Percentiles rank a stretch among this genome's conserved stretches.
Evolutionary conservation across 53 echinoderm and acorn worm species (phyloP).

Genomic region (Glandiceps talaboti): DNA sequence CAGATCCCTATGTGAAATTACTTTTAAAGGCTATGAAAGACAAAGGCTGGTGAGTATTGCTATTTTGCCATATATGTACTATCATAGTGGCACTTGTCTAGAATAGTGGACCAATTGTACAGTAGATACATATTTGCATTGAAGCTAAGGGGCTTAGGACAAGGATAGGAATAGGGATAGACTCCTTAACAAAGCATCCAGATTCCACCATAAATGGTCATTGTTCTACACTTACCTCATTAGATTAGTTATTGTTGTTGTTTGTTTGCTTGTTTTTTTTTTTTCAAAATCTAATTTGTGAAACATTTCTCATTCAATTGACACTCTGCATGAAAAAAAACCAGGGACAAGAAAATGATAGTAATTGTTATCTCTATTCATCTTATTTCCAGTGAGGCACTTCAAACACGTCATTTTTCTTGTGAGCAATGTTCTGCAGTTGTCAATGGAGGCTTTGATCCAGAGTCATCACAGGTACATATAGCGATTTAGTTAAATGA

Average conservation of each 20-base stretch:
- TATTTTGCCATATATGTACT: no score
- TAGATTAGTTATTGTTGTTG: neutral
- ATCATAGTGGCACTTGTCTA: no score
- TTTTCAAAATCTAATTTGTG: neutral
- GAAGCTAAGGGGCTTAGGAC: no score
- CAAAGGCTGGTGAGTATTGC: slow-evolving; percentile 53
- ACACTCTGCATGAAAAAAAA: neutral
- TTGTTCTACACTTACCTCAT: no score
- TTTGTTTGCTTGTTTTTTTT: neutral
- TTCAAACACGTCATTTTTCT: slow-evolving; percentile 39
- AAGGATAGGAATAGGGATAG: no score
- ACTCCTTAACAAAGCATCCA: no score
- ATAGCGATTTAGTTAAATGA: no score
- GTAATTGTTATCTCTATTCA: no score
- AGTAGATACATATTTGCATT: no score
- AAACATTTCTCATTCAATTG: neutral
- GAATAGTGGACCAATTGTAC: no score
- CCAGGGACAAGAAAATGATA: no score
- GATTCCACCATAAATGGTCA: no score
- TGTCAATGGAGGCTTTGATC: slow-evolving; percentile 89
- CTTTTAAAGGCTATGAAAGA: slow-evolving; percentile 55
- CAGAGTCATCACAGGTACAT: slow-evolving; percentile 55
- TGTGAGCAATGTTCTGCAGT: slow-evolving; percentile 62
- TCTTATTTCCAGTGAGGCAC: slow-evolving; percentile 39
- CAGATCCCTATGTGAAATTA: slow-evolving; percentile 80